Evolutionary conservation across 2,888 invertebrate species (phyloP), one percentile per base, ranked within the genome.

Genomic region (Conops quadrifasciatus): DNA sequence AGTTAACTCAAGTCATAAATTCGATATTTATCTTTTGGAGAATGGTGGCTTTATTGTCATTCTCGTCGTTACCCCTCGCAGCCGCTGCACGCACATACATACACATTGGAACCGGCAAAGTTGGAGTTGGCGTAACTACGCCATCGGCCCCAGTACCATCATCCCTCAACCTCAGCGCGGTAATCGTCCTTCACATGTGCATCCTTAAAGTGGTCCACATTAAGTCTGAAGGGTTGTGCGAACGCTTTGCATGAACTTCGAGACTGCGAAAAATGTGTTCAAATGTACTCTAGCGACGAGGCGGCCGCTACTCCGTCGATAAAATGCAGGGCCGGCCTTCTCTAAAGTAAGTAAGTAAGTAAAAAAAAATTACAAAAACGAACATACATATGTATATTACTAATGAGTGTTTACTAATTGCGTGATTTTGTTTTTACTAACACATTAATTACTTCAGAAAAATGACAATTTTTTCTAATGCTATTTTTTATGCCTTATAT

Each of bases 1-100:
- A 84, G 82, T 82, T 82, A 84, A 84, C 84, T 84, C 83, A 84
- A 84, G 83, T 82, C 83, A 84, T 84, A 84, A 84, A 84, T 84
- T 84, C 81, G 80, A 82, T 82, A 84, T 84, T 84, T 84, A 84
- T 84, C 84, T 81, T 77, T 76, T 78, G 80, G 78, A 78, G 80
- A 36, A 36, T 36, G 36, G 4, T 36, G 36, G 9, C 36, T 7
- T 36, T 9, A 36, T 36, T 36, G 36, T 36, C 36, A 36, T 80
- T 79, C 75, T 78, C 68, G 77, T 78, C 77, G 76, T 74, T 47
- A 24, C 47, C 16, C 59, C 15, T 24, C 45, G n/a, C n/a, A n/a
- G n/a, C n/a, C n/a, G 64, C 64, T 9, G 24, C 47, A 49, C 49
- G 24, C n/a, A n/a, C n/a, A n/a, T n/a, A n/a, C n/a, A n/a, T n/a